Percentiles rank a stretch among this genome's conserved stretches.
phyloP scores from a whole-genome alignment of 2,113 vertebrate species.

The Struthidea cinerea region DNA sequence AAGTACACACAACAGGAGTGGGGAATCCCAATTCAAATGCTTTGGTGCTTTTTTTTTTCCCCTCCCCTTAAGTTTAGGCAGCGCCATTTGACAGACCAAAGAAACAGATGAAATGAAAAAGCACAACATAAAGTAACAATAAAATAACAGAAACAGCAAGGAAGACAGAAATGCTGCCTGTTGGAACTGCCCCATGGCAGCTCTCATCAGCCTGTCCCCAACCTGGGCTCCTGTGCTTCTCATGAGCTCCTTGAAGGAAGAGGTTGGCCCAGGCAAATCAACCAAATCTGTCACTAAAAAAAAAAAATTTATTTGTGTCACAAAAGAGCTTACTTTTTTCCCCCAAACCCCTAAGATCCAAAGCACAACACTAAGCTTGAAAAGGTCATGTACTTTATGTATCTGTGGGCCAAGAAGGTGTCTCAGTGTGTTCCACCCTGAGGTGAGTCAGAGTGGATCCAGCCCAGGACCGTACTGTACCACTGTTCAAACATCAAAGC shows the following conservation, averaged over 20 bases:
- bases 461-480: background rate
- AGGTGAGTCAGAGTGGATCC: background rate
- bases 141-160: background rate
- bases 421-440: background rate
- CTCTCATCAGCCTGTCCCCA: background rate
- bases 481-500: background rate
- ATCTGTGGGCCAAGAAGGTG: background rate
- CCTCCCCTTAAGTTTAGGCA: background rate
- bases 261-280: background rate
- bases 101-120: background rate
- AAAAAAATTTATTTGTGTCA: background rate
- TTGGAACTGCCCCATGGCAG: background rate
- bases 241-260: background rate
- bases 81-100: background rate
- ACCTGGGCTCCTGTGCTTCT: background rate
- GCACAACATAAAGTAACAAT: background rate
- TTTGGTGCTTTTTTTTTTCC: accelerated
- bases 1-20: accelerated
- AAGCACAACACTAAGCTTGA: background rate
- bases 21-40: background rate
- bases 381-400: background rate
- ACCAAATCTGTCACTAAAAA: background rate
- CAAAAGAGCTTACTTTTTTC: background rate
- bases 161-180: background rate
- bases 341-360: background rate